Conservation (phyloP, 2,888 invertebrate species). For the Pogonocherus hispidulus region DNA sequence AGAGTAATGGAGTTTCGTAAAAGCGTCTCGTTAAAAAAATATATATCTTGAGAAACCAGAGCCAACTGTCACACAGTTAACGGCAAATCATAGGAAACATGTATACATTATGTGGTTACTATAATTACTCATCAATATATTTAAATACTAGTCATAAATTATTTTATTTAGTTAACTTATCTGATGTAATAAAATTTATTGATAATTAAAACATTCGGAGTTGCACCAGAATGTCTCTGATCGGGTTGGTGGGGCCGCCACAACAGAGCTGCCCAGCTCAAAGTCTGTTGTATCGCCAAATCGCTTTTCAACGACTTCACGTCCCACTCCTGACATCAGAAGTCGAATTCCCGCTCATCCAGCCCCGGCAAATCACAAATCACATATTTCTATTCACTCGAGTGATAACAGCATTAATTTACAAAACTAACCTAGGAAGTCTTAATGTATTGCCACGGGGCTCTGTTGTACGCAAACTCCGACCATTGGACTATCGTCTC, state of each 20-base stretch:
- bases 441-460: slow-evolving; percentile 90
- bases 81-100: slow-evolving; percentile 58
- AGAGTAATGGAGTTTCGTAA: neutral
- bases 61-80: slow-evolving; percentile 38
- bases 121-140: slow-evolving; percentile 64
- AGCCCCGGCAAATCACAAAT: slow-evolving; percentile 42
- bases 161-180: slow-evolving; percentile 63
- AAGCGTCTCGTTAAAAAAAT: slow-evolving; percentile 2
- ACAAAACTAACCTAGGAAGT: slow-evolving; percentile 32
- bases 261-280: slow-evolving; percentile 57
- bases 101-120: slow-evolving; percentile 66
- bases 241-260: slow-evolving; percentile 34
- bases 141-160: slow-evolving; percentile 68
- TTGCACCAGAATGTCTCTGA: slow-evolving; percentile 43
- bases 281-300: slow-evolving; percentile 56
- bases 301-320: slow-evolving; percentile 5
- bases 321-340: slow-evolving; percentile 10
- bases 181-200: slow-evolving; percentile 59
- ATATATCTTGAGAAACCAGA: slow-evolving; percentile 33
- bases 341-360: slow-evolving; percentile 10
- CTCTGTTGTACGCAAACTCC: slow-evolving; percentile 93
- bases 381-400: slow-evolving; percentile 39
- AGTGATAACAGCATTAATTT: slow-evolving; percentile 41
- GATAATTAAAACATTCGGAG: slow-evolving; percentile 50
- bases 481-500: slow-evolving; percentile 86